Conservation (phyloP, 2,113 vertebrate species). For the Peromyscus californicus region DNA sequence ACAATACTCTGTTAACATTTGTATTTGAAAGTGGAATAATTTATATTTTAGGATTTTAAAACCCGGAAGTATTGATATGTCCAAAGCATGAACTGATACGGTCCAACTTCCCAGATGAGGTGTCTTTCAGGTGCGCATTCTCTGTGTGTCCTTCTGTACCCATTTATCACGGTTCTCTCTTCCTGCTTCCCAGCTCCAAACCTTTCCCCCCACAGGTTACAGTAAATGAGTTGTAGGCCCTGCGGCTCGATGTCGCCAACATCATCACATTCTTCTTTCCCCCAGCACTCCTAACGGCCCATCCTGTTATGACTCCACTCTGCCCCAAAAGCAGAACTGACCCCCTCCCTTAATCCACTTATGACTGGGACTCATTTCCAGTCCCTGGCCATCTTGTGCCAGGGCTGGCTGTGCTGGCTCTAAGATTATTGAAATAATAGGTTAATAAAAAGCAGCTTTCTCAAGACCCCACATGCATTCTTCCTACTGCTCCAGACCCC, state of each 20-base stretch:
- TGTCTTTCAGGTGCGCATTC: neutral
- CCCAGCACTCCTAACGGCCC: neutral
- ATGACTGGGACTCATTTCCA: neutral
- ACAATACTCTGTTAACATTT: neutral
- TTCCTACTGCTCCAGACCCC: too few relatives aligned
- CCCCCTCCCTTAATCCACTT: neutral
- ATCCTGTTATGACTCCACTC: neutral
- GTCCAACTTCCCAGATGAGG: neutral
- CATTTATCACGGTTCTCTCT: neutral
- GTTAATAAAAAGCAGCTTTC: neutral
- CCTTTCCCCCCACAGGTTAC: neutral
- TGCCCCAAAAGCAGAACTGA: neutral
- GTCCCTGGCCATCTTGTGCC: neutral
- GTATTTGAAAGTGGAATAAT: neutral
- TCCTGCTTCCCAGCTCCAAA: too few relatives aligned
- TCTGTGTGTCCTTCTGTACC: neutral
- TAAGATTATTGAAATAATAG: neutral
- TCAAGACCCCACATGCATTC: neutral
- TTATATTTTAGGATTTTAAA: neutral
- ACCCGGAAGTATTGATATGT: neutral
- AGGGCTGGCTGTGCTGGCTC: neutral
- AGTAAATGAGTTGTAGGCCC: neutral
- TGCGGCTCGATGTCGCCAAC: neutral
- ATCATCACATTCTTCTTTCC: neutral
- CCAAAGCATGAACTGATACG: neutral